Base-by-base conservation (phyloP, 2,797 vertebrate genomes). In the Chloroceryle amazona region DNA sequence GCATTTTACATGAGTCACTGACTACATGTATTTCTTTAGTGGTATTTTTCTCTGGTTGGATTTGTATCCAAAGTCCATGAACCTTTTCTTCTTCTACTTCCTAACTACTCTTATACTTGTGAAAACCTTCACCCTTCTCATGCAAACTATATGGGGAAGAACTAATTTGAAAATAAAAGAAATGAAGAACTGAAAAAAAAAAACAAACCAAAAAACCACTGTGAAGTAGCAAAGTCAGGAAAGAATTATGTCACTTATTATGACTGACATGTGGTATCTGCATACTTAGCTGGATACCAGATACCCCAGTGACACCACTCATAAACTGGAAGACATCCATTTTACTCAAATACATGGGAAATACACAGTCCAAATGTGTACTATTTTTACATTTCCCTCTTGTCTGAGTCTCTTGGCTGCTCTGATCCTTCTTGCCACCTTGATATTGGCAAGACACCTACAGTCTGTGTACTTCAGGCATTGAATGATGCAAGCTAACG, bases 401-500 rank as follows among this genome's bases (percentile, higher is more conserved):
- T 91, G 14, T 26, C 25, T 23, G 29, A 61, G 19, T 29, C 21
- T 75, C 42, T 66, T 54, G 49, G 33, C 8, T 61, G 29, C 31
- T 67, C 47, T 84, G 52, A 88, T 87, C 23, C 14, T 63, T 83
- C 29, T 67, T 83, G 11, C 9, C 33, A 55, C 49, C 33, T 81
- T 74, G 35, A 41, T 74, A 11, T 41, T 74, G 44, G 26, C 52
- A 86, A 83, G 37, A 63, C 5, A 61, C 11, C n/a, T 63, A 11
- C 4, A 52, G 60, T 35, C 18, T 70, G 6, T 66, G 8, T 35
- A 58, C 11, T 66, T 73, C 19, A 71, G 31, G 16, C 7, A 25
- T 1, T 49, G 44, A 46, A 60, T 21, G 57, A 19, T 1, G 1
- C 0, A 1, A 75, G n/a, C 11, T 35, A 60, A 60, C 0, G 0